Base-by-base conservation (phyloP, 2,113 vertebrate genomes). In the Uropsilus gracilis region DNA sequence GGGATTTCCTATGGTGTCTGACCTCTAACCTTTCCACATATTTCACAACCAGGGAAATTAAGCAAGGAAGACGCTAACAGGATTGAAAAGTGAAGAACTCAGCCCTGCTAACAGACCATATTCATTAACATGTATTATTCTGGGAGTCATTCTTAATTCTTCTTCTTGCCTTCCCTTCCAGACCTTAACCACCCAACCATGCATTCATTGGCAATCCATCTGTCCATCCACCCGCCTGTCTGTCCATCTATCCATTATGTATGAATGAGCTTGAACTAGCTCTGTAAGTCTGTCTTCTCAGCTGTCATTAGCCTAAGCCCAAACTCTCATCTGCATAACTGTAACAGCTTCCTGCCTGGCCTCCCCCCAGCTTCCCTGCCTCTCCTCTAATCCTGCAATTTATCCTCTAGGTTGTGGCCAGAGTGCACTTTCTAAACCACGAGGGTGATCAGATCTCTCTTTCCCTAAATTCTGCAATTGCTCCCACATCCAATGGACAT, bases 1-100 rank as follows among this genome's bases (percentile, higher is more conserved):
- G 75, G 32, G 59, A 91, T 95, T 96, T 94, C 64, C 86, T 50
- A 57, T 26, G 34, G 37, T 24, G 11, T 91, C 73, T 84, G 75
- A 94, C 75, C 84, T 63, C 83, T 78, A 57, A 86, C 16, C 30
- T 93, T 88, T 90, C 57, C 57, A 83, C 28, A 18, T 53, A 91
- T 78, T 81, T 91, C 46, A 82, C 68, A 88, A 68, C 46, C 22
- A 94, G 63, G 50, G 73, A 78, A 89, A 26, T 26, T 16, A 39
- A 37, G 77, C 24, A 94, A 86, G 34, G 30, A 68, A 57, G 66
- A 80, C 32, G 46, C 26, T 50, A 28, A 86, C 71, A 83, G 48
- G 42, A 50, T 50, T 44, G 39, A 26, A 39, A 34, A 42, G 10
- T 18, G 28, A 18, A 46, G 76, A 53, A 71, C 18, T 68, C 34